These are phyloP conservation scores for Rotaria macrura DNA, from an alignment of 2,888 invertebrate species.

Conservation along the genomic window DNA sequence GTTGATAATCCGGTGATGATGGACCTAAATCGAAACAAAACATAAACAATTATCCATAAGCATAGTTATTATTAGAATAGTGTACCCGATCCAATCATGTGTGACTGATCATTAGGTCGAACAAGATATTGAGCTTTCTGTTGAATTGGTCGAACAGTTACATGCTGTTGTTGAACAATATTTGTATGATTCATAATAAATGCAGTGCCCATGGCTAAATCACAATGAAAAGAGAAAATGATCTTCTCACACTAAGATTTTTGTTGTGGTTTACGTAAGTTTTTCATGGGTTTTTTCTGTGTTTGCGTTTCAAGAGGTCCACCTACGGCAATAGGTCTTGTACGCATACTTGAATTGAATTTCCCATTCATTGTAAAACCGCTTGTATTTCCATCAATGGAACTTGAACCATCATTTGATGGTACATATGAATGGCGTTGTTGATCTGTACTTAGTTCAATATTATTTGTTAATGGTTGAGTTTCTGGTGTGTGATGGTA, in stretches of 20 bases:
- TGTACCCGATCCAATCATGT: not conserved
- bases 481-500: not conserved
- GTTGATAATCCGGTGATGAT: conserved; percentile 20
- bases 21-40: not conserved
- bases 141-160: conserved; percentile 9
- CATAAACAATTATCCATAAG: not conserved
- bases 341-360: not conserved
- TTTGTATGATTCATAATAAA: not conserved
- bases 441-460: not conserved
- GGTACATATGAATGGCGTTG: conserved; percentile 19
- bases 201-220: not conserved
- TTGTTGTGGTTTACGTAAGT: not conserved
- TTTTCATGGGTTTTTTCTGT: not conserved
- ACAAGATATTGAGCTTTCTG: conserved; percentile 20
- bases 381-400: not conserved
- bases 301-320: not conserved
- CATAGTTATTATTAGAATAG: not conserved
- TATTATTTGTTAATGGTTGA: not conserved
- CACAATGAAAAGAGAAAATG: too few relatives aligned
- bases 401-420: conserved; percentile 16
- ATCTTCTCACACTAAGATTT: too few relatives aligned
- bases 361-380: not conserved
- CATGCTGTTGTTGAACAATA: not conserved
- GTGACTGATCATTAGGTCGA: conserved; percentile 1
- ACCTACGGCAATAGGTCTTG: conserved; percentile 1